Evolutionary conservation across 2,888 invertebrate genomes (phyloP).

Genomic region (Drosophila anomelani): DNA sequence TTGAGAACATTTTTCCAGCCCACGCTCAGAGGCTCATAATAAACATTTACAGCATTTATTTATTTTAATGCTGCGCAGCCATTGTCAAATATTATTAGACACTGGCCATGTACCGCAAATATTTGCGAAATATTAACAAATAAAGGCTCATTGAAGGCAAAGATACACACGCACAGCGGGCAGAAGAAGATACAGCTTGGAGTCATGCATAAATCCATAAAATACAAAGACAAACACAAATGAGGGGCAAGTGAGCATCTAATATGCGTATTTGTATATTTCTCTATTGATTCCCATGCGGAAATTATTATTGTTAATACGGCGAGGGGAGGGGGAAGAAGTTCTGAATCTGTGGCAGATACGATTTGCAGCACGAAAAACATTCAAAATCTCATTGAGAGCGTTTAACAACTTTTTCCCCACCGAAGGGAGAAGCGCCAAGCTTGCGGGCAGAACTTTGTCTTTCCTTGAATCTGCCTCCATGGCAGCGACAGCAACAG

Average conservation of each 20-base stretch:
- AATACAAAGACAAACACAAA: constrained; percentile 69
- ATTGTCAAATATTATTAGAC: constrained; percentile 75
- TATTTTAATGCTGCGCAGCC: constrained; percentile 66
- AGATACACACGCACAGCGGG: constrained; percentile 35
- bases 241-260: constrained; percentile 41
- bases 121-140: constrained; percentile 80
- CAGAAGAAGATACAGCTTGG: constrained; percentile 38
- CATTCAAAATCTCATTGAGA: constrained; percentile 79
- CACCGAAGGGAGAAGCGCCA: neutral
- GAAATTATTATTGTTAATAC: constrained; percentile 78
- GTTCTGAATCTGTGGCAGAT: constrained; percentile 15
- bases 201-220: constrained; percentile 74
- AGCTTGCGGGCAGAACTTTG: constrained; percentile 48
- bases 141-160: constrained; percentile 66
- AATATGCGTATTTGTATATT: constrained; percentile 49
- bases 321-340: constrained; percentile 1
- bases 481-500: constrained; percentile 28
- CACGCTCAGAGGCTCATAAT: constrained; percentile 41
- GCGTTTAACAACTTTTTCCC: constrained; percentile 68
- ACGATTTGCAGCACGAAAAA: constrained; percentile 69
- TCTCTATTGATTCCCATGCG: constrained; percentile 71
- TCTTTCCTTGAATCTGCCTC: constrained; percentile 16
- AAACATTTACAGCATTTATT: constrained; percentile 63
- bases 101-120: constrained; percentile 76
- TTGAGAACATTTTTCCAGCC: constrained; percentile 14